These are phyloP conservation scores for Pardalotus punctatus DNA, from an alignment of 2,113 vertebrate genomes.

Conservation along the genomic window DNA sequence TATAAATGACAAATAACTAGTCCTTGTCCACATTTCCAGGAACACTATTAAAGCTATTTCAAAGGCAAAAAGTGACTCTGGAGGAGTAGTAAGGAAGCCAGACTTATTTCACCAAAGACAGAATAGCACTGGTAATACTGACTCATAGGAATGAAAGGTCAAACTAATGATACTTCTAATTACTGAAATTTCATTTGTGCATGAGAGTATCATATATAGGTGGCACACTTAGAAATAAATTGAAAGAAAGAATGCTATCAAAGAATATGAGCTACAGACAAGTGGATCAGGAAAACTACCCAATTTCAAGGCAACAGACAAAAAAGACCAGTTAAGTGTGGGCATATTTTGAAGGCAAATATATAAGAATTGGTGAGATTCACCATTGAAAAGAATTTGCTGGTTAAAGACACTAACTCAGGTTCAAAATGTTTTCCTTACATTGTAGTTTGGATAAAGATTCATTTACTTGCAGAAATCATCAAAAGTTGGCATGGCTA, in stretches of 20 bases:
- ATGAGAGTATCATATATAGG: background rate
- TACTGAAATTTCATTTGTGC: background rate
- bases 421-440: background rate
- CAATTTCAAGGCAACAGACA: background rate
- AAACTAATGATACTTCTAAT: background rate
- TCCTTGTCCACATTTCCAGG: background rate
- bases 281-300: background rate
- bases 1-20: background rate
- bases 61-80: background rate
- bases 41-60: background rate
- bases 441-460: background rate
- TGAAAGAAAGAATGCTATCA: background rate
- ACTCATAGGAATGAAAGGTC: background rate
- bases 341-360: background rate
- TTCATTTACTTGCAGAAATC: background rate
- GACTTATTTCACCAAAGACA: background rate
- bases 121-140: background rate
- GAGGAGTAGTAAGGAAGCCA: background rate
- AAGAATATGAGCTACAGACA: background rate
- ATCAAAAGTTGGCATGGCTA: background rate
- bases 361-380: background rate
- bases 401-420: background rate
- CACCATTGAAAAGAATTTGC: background rate
- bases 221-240: background rate
- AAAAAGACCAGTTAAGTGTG: background rate